Conservation (phyloP, 2,888 invertebrate species). For the Temnothorax unifasciatus region DNA sequence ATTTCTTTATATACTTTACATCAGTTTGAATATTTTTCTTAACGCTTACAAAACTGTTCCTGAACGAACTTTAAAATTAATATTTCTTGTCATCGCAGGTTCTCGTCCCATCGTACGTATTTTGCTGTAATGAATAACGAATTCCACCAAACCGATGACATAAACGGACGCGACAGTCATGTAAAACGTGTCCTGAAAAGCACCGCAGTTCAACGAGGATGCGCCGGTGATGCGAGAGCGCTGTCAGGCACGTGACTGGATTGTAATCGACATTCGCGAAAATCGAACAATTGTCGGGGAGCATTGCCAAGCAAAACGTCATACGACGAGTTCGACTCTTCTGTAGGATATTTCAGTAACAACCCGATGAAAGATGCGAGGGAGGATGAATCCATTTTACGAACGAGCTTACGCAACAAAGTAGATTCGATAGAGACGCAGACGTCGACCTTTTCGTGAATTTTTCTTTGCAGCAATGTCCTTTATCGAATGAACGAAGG, state of each 20-base stretch:
- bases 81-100: neutral
- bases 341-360: conserved; percentile 37
- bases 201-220: conserved; percentile 14
- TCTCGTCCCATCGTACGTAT: neutral
- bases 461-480: neutral
- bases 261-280: conserved; percentile 51
- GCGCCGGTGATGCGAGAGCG: neutral
- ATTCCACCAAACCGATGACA: neutral
- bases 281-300: conserved; percentile 45
- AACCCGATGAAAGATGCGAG: neutral
- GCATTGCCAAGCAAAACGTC: conserved; percentile 41
- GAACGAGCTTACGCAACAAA: neutral
- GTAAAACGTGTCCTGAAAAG: conserved; percentile 23
- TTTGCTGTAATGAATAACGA: conserved; percentile 5
- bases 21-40: neutral
- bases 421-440: conserved; percentile 11
- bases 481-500: neutral
- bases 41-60: neutral
- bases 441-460: neutral
- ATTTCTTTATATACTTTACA: neutral
- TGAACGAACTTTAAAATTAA: neutral
- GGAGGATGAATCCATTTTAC: conserved; percentile 25
- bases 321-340: conserved; percentile 3
- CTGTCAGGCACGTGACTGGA: conserved; percentile 37
- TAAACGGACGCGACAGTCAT: conserved; percentile 13